Evolutionary conservation across 2,113 vertebrate species (phyloP), one percentile per base, ranked within the genome.

Genomic region (Cavia porcellus): DNA sequence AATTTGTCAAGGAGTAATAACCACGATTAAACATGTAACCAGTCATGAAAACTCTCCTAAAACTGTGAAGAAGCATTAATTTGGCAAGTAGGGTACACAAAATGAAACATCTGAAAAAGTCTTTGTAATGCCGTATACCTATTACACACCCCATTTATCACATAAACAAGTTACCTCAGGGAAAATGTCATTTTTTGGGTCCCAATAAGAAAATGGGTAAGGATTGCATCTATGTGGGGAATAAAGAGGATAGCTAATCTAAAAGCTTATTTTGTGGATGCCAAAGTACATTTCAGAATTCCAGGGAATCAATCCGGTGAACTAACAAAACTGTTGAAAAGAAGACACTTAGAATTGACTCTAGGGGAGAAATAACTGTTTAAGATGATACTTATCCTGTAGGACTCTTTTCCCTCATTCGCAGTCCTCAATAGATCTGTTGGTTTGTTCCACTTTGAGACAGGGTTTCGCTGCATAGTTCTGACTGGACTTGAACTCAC

Each of bases 71-170:
- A 80, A 3, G 15, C 9, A 59, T 38, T 38, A 14, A 84, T 86
- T 81, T 86, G 70, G 25, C 52, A 59, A 93, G 86, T 7, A 24
- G 32, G 38, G 68, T 72, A 72, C 20, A 66, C 72, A 19, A 94
- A 96, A 96, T 32, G 0, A 82, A 77, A 89, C 17, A 62, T 20
- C 14, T 93, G 50, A 94, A 14, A 52, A 92, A 32, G 74, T 8
- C 13, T 42, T 57, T 28, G 35, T 3, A 20, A n/a, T 47, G 4
- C 45, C 22, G 92, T 25, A 84, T 22, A 96, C 59, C 24, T 81
- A 66, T 64, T 80, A 86, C 3, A 68, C 2, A 70, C 45, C 32
- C 79, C 42, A 70, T 88, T 50, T 70, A 57, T 79, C n/a, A 59
- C 28, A 55, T 3, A 72, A 9, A 17, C 47, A 52, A 66, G 79